Percentiles rank a stretch among this genome's conserved stretches.
Evolutionary conservation across 2,888 invertebrate genomes (phyloP).

Genomic region (Drosophila greeni): DNA sequence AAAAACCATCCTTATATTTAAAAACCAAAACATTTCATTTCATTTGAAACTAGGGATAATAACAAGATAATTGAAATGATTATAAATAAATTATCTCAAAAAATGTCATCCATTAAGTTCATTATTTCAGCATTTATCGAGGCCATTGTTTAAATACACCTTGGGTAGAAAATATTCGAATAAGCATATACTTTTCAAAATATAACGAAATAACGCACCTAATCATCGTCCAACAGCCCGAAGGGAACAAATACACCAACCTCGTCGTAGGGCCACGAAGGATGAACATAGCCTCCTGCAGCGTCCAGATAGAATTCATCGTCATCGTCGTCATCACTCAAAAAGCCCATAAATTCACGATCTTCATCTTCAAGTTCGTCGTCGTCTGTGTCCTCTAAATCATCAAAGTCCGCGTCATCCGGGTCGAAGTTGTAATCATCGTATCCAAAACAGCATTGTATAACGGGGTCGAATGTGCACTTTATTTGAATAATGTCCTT

Average conservation of each 20-base stretch:
- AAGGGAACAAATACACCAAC: slow-evolving; percentile 10
- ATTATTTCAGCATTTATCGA: background rate
- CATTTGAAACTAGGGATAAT: background rate
- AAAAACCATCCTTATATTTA: background rate
- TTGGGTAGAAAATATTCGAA: background rate
- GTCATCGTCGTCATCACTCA: slow-evolving; percentile 11
- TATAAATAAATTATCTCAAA: background rate
- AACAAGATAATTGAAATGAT: background rate
- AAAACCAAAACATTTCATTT: background rate
- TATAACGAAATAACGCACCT: background rate
- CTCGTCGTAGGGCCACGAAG: slow-evolving; percentile 11
- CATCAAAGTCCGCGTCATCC: background rate
- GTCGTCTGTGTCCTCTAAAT: background rate
- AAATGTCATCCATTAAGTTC: background rate
- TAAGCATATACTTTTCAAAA: background rate
- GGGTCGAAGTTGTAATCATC: background rate
- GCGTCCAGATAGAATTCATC: background rate
- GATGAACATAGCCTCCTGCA: background rate
- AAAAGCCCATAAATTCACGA: background rate
- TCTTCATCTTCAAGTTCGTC: background rate
- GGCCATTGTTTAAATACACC: background rate
- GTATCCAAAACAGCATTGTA: background rate
- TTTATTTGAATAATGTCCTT: slow-evolving; percentile 18
- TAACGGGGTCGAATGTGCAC: too few relatives aligned
- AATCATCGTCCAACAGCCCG: background rate